phyloP scores from a whole-genome alignment of 2,797 vertebrate species.

The Champsocephalus gunnari region DNA sequence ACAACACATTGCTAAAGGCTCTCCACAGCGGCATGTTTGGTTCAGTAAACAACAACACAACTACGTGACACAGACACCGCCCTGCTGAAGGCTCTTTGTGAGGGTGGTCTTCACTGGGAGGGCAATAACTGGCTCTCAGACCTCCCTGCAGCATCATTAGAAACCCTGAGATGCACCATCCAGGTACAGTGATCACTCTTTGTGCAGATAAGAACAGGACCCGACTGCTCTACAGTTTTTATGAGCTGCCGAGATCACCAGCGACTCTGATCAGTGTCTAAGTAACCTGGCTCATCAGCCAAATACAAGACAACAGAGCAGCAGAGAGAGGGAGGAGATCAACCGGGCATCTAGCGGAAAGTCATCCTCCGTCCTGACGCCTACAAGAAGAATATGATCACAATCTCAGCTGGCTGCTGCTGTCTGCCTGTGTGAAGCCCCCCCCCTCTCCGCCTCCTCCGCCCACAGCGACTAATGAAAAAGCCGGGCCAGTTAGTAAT shows the following conservation, averaged over 20 bases:
- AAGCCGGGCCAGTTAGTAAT: conserved; percentile 82
- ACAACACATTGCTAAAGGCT: background rate
- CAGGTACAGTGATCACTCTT: conserved; percentile 53
- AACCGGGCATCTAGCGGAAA: conserved; percentile 38
- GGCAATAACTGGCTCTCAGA: conserved; percentile 30
- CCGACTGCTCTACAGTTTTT: conserved; percentile 24
- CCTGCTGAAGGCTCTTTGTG: conserved; percentile 37
- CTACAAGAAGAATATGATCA: conserved; percentile 40
- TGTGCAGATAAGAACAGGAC: conserved; percentile 36
- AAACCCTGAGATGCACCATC: conserved; percentile 44
- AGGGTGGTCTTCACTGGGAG: conserved; percentile 21
- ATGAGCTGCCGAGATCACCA: conserved; percentile 35
- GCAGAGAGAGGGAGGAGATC: conserved; percentile 27
- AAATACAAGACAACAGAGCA: conserved; percentile 33
- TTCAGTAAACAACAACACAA: background rate
- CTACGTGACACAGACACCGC: background rate
- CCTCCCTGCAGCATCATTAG: conserved; percentile 24
- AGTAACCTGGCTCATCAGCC: conserved; percentile 26
- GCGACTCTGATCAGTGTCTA: conserved; percentile 18
- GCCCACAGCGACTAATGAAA: conserved; percentile 88
- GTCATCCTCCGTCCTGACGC: conserved; percentile 34
- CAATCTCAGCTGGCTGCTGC: conserved; percentile 31
- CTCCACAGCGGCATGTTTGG: background rate
- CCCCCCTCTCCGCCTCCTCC: conserved; percentile 46
- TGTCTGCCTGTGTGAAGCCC: conserved; percentile 13